phyloP scores from a whole-genome alignment of 2,888 invertebrate species.

The Chrysodeixis includens region DNA sequence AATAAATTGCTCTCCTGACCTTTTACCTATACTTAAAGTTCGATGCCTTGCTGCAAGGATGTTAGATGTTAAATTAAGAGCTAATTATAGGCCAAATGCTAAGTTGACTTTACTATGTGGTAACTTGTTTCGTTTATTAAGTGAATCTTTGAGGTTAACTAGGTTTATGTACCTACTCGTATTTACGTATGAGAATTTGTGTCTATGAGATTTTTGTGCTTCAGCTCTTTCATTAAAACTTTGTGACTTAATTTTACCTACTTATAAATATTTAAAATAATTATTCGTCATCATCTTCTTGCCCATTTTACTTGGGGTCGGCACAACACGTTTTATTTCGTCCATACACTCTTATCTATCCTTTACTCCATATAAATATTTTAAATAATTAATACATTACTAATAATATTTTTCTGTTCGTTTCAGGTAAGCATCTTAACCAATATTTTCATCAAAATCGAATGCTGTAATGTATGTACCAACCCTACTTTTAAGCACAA shows the following conservation, averaged over 20 bases:
- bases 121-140: constrained; percentile 23
- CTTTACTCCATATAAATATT: too few species aligned
- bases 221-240: too few species aligned
- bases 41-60: constrained; percentile 64
- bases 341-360: too few species aligned
- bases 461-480: constrained; percentile 27
- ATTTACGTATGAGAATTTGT: background rate
- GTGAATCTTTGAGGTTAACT: constrained; percentile 30
- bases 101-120: constrained; percentile 38
- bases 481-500: constrained; percentile 6
- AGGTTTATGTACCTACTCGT: constrained; percentile 20
- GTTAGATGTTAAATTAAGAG: constrained; percentile 57
- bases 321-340: too few species aligned
- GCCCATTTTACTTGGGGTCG: too few species aligned
- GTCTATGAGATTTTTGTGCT: background rate
- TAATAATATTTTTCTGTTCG: constrained; percentile 12
- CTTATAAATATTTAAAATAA: too few species aligned
- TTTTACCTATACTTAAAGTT: constrained; percentile 67
- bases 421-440: constrained; percentile 35
- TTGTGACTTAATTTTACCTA: too few species aligned
- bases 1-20: constrained; percentile 80
- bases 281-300: too few species aligned
- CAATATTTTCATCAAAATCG: background rate
- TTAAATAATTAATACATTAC: too few species aligned
- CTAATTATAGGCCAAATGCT: constrained; percentile 48